These are phyloP conservation scores for Trichopoda pennipes DNA, from an alignment of 2,888 invertebrate species.

Conservation along the genomic window DNA sequence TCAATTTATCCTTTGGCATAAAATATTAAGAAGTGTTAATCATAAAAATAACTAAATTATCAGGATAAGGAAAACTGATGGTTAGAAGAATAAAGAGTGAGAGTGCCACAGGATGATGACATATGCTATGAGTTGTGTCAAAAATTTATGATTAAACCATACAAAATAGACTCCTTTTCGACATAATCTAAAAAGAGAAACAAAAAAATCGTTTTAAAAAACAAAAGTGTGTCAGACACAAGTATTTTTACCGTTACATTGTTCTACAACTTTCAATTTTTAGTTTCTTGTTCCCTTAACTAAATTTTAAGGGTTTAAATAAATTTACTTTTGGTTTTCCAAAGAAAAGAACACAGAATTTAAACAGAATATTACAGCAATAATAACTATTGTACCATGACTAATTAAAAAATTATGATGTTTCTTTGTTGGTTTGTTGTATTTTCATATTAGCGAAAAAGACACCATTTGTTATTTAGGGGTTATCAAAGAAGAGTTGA, in stretches of 20 bases:
- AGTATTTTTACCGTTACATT: slow-evolving; percentile 58
- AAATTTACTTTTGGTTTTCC: slow-evolving; percentile 31
- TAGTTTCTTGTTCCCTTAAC: not conserved
- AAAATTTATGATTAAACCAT: slow-evolving; percentile 59
- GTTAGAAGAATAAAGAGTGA: slow-evolving; percentile 21
- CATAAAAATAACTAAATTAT: slow-evolving; percentile 32
- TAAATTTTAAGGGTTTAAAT: slow-evolving; percentile 59
- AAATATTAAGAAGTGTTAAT: slow-evolving; percentile 59
- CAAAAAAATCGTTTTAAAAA: slow-evolving; percentile 24
- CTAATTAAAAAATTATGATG: slow-evolving; percentile 66
- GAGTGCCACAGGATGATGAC: slow-evolving; percentile 26
- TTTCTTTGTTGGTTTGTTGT: slow-evolving; percentile 28
- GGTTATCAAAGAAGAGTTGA: slow-evolving; percentile 62
- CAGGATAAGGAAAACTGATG: slow-evolving; percentile 24
- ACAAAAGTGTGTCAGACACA: slow-evolving; percentile 64
- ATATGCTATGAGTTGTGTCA: slow-evolving; percentile 67
- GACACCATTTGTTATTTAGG: slow-evolving; percentile 56
- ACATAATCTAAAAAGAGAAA: too few relatives aligned
- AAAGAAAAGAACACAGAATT: not conserved
- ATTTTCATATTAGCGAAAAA: not conserved
- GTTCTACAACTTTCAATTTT: slow-evolving; percentile 33
- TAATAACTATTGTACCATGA: slow-evolving; percentile 59
- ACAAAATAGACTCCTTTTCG: slow-evolving; percentile 19
- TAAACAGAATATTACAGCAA: slow-evolving; percentile 34
- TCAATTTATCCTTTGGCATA: slow-evolving; percentile 24